Evolutionary conservation across 1,140 invertebrate species (phyloP).

Genomic region (Geopemphigus sp.): DNA sequence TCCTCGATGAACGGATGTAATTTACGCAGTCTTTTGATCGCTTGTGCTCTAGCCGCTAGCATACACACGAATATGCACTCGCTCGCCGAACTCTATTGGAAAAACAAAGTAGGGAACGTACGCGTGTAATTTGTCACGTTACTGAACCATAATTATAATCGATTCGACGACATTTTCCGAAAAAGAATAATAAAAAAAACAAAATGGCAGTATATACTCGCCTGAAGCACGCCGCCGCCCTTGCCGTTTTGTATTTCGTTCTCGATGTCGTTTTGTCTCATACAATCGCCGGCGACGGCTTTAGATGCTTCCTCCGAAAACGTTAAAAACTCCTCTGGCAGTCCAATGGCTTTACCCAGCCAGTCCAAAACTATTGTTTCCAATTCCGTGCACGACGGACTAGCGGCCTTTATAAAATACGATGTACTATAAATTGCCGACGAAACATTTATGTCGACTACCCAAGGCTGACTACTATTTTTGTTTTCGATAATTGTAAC

Average conservation of each 20-base stretch:
- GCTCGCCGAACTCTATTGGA: slow-evolving; percentile 85
- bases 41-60: slow-evolving; percentile 90
- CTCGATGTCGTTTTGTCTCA: not conserved
- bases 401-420: slow-evolving; percentile 70
- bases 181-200: too few species aligned
- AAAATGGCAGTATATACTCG: slow-evolving; percentile 55
- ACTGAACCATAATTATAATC: not conserved
- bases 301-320: slow-evolving; percentile 55
- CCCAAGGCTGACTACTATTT: too few species aligned
- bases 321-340: slow-evolving; percentile 83
- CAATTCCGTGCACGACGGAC: slow-evolving; percentile 95
- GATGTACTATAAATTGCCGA: too few species aligned
- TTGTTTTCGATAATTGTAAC: too few species aligned
- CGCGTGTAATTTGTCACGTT: too few species aligned
- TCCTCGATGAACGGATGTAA: slow-evolving; percentile 90
- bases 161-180: too few species aligned
- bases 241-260: slow-evolving; percentile 60
- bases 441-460: too few species aligned
- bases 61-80: slow-evolving; percentile 95
- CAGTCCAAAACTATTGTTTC: slow-evolving; percentile 97
- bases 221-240: slow-evolving; percentile 92
- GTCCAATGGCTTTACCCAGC: slow-evolving; percentile 92
- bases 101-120: too few species aligned
- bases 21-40: slow-evolving; percentile 86
- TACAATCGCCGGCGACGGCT: not conserved